Base-by-base conservation (phyloP, 2,888 invertebrate genomes). In the Himalopsyche tibetana region DNA sequence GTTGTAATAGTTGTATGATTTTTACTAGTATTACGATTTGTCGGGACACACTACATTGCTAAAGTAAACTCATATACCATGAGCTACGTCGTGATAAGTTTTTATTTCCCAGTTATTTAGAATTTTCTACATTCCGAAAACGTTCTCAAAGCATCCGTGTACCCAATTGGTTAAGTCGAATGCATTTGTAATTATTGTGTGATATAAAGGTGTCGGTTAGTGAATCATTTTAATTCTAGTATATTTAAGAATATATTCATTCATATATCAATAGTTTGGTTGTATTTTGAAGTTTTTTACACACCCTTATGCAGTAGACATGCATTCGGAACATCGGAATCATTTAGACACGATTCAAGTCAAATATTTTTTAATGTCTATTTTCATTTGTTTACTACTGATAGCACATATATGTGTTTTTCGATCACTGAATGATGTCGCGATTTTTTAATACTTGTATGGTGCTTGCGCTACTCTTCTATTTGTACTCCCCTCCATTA, bases 1-100 rank as follows among this genome's bases (percentile, higher is more conserved):
- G 74, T 74, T 74, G 74, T 74, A 74, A 74, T 12, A 9, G 38
- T 74, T 38, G 5, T 17, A 15, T 42, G 40, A 45, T 45, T 80
- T n/a, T 40, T 12, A 45, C 80, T 15, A 42, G 19, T 80, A 42
- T 80, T 80, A 51, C 51, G 80, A 45, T 19, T 80, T 80, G 80
- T 45, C 51, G 80, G 45, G 51, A 80, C 51, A n/a, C n/a, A 11
- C 17, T 12, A 28, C 17, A 36, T 38, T 36, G 19, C 9, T 36
- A 15, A 38, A 74, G 9, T 38, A 38, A 38, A 74, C 36, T 15
- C 74, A 1, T 6, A 38, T 74, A 38, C 38, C 6, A 15, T 74
- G 3, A 4, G 36, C 74, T 74, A 36, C 36, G 15, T 38, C 15
- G 8, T 74, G 11, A 19, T 1, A 19, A 15, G 6, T 36, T 74